Base-by-base conservation (phyloP, 2,113 vertebrate genomes). In the Ciconia stormi region DNA sequence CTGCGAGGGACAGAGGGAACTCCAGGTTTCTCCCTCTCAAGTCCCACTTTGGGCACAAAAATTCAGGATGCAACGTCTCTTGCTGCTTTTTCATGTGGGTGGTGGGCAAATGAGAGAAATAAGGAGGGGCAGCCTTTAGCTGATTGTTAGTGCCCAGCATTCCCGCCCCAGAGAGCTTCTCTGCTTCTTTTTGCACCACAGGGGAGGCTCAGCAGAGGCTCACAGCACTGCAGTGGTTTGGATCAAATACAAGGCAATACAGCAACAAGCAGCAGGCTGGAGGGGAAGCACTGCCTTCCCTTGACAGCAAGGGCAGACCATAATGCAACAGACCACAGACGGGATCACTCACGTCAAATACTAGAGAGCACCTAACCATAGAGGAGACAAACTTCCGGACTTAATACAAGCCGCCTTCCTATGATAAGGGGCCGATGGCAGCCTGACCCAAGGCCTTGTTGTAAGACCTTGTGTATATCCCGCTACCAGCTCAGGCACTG, bases 401-500 rank as follows among this genome's bases (percentile, higher is more conserved):
- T 22, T 16, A 15, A 42, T 36, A 62, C 9, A 13, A 74, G 58
- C 49, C 17, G 11, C 72, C 34, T 72, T 67, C 59, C 79, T 30
- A 38, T 10, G 32, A 62, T 61, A 56, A 65, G 40, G 58, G 1
- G 2, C 18, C 1, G 3, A 6, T 3, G 34, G 78, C 67, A 62
- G 56, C 65, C 63, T 72, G 73, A 52, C 27, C 30, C 69, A 49
- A 52, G 53, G 49, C 49, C 44, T 65, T 16, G n/a, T 14, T 52
- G 5, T 7, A 14, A 89, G 62, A 77, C 40, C 15, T 42, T 5
- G 46, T 22, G 34, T 26, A 23, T 0, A 6, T 36, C 65, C 65
- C 5, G 9, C 72, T 30, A 17, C 13, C 1, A 2, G 27, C 34
- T 58, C 0, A 0, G 16, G 55, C 2, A 1, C 7, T 3, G 29